Percentiles rank a stretch among this genome's conserved stretches.
These are phyloP conservation scores for Nebria brevicollis DNA, from an alignment of 2,888 invertebrate genomes.

Conservation along the genomic window DNA sequence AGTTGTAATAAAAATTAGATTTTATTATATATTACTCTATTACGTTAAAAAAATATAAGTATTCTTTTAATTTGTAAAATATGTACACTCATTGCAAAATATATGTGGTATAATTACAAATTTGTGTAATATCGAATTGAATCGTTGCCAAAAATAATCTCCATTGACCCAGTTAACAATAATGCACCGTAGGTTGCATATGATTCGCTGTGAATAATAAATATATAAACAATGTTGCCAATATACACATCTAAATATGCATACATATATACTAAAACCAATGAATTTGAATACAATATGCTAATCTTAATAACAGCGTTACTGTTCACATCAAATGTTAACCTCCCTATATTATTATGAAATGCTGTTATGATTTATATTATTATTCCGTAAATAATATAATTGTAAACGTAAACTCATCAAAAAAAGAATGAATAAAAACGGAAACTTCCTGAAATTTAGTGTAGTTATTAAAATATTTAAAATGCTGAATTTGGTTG, in stretches of 20 bases:
- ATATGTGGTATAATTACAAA: not conserved
- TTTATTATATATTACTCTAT: no score
- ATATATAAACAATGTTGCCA: not conserved
- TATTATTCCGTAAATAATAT: not conserved
- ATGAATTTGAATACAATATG: no score
- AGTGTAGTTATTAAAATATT: not conserved
- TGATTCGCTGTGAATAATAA: not conserved
- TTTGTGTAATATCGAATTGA: not conserved
- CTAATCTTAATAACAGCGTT: no score
- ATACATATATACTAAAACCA: no score
- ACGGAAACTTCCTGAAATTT: not conserved
- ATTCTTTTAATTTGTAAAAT: no score
- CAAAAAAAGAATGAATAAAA: not conserved
- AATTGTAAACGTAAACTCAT: not conserved
- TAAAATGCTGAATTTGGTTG: not conserved
- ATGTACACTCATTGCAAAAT: no score
- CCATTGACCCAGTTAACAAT: not conserved
- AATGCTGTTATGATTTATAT: no score
- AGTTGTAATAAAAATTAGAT: no score
- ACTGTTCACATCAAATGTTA: no score
- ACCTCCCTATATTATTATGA: no score
- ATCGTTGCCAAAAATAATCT: not conserved
- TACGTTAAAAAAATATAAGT: no score
- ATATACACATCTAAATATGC: no score
- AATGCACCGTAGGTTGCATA: conserved; percentile 1